Evolutionary conservation across 1,140 invertebrate species (phyloP).

Genomic region (Bradynema listronoti): DNA sequence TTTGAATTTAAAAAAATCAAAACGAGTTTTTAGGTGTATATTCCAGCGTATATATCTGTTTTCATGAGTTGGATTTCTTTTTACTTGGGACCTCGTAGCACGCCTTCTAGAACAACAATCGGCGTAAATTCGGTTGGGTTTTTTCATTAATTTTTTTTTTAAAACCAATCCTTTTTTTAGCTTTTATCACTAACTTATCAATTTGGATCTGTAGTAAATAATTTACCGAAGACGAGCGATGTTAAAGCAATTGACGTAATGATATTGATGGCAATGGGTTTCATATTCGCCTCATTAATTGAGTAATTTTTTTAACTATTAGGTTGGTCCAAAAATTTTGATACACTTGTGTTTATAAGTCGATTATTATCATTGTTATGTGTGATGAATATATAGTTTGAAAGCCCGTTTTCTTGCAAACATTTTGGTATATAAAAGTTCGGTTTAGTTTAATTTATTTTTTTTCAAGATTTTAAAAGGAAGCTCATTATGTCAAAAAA

Average conservation of each 20-base stretch:
- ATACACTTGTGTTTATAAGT: background rate
- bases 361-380: background rate
- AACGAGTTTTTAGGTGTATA: constrained; percentile 41
- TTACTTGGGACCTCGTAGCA: constrained; percentile 52
- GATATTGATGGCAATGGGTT: constrained; percentile 52
- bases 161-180: constrained; percentile 25
- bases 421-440: background rate
- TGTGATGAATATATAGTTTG: background rate
- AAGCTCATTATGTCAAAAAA: no score
- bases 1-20: constrained; percentile 3
- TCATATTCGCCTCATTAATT: constrained; percentile 36
- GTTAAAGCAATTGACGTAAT: constrained; percentile 57
- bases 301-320: background rate
- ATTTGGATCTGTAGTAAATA: constrained; percentile 55
- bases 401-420: background rate
- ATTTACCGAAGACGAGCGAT: constrained; percentile 56
- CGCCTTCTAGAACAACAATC: constrained; percentile 55
- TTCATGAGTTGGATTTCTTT: constrained; percentile 58
- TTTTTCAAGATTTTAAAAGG: background rate
- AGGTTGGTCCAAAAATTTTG: background rate
- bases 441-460: background rate
- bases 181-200: constrained; percentile 48
- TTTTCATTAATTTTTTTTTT: constrained; percentile 20
- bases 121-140: constrained; percentile 49
- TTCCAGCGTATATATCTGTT: constrained; percentile 56